phyloP scores from a whole-genome alignment of 2,113 vertebrate species.

The Dipodomys stephensi region DNA sequence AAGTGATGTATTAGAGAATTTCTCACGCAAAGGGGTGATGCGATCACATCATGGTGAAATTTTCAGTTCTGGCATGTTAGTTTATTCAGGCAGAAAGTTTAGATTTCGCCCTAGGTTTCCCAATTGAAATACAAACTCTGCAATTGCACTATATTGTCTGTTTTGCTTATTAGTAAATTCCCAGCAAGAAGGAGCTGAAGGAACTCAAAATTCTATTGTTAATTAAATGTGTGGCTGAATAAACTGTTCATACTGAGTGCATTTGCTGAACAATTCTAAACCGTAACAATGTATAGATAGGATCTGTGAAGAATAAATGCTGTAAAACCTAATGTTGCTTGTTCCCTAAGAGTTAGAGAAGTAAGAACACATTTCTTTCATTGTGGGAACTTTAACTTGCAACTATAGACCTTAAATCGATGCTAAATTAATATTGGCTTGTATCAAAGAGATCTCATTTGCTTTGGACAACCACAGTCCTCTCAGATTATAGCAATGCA shows the following conservation, averaged over 20 bases:
- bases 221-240: background rate
- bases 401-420: background rate
- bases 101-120: background rate
- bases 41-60: too few species aligned
- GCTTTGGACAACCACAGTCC: background rate
- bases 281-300: background rate
- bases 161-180: background rate
- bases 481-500: background rate
- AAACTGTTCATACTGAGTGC: background rate
- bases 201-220: background rate
- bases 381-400: background rate
- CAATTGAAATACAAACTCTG: background rate
- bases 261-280: background rate
- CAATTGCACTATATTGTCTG: background rate
- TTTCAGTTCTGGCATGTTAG: background rate
- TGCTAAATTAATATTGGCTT: background rate
- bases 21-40: background rate
- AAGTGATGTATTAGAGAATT: background rate
- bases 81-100: too few species aligned
- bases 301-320: background rate
- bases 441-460: background rate
- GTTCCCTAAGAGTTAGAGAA: background rate
- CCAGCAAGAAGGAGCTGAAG: background rate
- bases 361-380: background rate
- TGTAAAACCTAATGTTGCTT: background rate